These are phyloP conservation scores for Emydoidea blandingii DNA, from an alignment of 2,797 vertebrate genomes.

Conservation along the genomic window DNA sequence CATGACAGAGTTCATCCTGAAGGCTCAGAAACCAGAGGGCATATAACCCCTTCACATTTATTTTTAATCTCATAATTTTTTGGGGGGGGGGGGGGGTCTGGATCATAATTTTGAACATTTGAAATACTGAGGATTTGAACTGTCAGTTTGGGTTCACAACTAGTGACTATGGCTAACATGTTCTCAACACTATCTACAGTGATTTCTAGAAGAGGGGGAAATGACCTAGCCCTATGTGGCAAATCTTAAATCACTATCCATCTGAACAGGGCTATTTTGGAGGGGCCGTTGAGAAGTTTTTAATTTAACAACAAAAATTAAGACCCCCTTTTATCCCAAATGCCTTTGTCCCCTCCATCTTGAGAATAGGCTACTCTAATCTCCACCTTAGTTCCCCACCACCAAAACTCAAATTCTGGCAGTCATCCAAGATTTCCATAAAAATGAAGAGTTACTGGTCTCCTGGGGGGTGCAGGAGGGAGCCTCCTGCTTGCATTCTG, in stretches of 20 bases:
- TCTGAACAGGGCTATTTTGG: background rate
- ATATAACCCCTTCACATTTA: background rate
- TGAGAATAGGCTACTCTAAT: background rate
- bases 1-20: background rate
- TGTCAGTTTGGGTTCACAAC: background rate
- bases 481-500: background rate
- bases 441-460: background rate
- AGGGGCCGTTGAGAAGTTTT: background rate
- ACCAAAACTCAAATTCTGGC: background rate
- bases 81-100: rapidly evolving
- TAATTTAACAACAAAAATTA: background rate
- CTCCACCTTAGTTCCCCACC: background rate
- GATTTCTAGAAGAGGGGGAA: background rate
- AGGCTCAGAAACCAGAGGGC: background rate
- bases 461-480: background rate
- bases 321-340: constrained; percentile 29
- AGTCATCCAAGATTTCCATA: background rate
- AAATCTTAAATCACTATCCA: background rate
- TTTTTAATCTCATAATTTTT: background rate
- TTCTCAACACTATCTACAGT: background rate
- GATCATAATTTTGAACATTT: background rate
- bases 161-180: background rate
- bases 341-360: constrained; percentile 2
- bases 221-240: background rate
- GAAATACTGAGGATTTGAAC: rapidly evolving